Conservation (phyloP, 2,113 vertebrate species). For the Ploceus nigricollis region DNA sequence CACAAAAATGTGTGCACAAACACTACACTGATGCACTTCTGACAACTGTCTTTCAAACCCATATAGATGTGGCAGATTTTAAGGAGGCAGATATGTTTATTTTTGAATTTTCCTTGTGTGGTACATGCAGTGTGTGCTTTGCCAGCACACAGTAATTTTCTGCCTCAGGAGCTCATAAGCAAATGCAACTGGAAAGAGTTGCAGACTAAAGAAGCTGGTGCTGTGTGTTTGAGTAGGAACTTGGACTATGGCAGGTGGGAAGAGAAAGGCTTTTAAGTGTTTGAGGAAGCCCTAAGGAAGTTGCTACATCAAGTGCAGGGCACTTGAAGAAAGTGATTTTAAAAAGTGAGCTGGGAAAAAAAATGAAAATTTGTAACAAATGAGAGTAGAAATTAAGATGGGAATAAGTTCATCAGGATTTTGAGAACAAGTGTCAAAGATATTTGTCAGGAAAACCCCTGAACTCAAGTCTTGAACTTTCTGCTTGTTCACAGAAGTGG, state of each 20-base stretch:
- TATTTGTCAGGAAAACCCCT: not conserved
- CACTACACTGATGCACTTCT: not conserved
- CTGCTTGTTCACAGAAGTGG: not conserved
- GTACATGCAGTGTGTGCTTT: accelerated
- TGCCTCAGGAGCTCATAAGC: not conserved
- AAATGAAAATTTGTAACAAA: not conserved
- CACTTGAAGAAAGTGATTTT: not conserved
- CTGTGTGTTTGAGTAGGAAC: not conserved
- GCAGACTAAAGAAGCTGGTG: not conserved
- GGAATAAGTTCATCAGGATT: not conserved
- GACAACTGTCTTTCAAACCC: not conserved
- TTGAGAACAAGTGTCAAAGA: not conserved
- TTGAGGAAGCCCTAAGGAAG: not conserved
- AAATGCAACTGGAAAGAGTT: not conserved
- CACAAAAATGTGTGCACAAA: not conserved
- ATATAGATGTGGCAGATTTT: not conserved
- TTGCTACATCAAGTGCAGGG: not conserved
- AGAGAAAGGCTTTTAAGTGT: not conserved
- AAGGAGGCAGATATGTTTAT: not conserved
- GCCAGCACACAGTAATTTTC: not conserved
- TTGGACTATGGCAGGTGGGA: not conserved
- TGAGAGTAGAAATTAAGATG: not conserved
- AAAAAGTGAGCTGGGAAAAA: not conserved
- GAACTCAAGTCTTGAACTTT: not conserved
- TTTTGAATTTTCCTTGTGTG: not conserved